A percentile compares a stretch with the other conserved stretches of the same genome.
Evolutionary conservation across 2,113 vertebrate genomes (phyloP).

Genomic region (Hipposideros armiger): DNA sequence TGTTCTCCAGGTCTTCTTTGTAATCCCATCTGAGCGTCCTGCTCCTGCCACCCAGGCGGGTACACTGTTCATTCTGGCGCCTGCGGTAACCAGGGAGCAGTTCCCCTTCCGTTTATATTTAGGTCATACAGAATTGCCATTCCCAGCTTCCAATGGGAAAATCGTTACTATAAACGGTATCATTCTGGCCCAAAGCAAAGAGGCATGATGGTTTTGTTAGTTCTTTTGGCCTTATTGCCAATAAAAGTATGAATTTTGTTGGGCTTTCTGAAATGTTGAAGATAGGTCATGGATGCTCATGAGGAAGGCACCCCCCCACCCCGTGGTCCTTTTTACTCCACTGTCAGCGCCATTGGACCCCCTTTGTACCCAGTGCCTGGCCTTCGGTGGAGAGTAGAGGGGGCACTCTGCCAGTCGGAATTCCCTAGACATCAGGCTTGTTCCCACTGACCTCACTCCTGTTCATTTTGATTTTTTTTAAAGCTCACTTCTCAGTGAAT

Average conservation of each 20-base stretch:
- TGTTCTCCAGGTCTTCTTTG: neutral
- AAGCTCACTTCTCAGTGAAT: neutral
- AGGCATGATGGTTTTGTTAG: constrained; percentile 14
- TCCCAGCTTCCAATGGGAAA: constrained; percentile 16
- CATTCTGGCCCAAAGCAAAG: constrained; percentile 42
- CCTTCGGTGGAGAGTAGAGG: neutral
- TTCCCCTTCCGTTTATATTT: neutral
- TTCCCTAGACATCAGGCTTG: neutral
- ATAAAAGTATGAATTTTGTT: neutral
- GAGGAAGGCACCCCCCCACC: neutral
- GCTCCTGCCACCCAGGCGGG: too few species aligned
- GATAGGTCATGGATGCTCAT: neutral
- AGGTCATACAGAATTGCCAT: constrained; percentile 5
- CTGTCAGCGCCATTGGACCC: neutral
- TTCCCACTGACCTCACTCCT: neutral
- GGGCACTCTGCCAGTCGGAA: neutral
- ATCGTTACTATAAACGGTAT: neutral
- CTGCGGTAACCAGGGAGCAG: neutral
- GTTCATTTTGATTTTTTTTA: constrained; percentile 8
- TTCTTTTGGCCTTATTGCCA: constrained; percentile 11
- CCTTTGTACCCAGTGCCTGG: neutral
- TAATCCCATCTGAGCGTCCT: too few species aligned
- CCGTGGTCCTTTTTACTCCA: neutral
- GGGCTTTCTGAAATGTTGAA: neutral
- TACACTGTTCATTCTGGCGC: too few species aligned